Base-by-base conservation (phyloP, 2,113 vertebrate species). In the Cephalopholis sonnerati region DNA sequence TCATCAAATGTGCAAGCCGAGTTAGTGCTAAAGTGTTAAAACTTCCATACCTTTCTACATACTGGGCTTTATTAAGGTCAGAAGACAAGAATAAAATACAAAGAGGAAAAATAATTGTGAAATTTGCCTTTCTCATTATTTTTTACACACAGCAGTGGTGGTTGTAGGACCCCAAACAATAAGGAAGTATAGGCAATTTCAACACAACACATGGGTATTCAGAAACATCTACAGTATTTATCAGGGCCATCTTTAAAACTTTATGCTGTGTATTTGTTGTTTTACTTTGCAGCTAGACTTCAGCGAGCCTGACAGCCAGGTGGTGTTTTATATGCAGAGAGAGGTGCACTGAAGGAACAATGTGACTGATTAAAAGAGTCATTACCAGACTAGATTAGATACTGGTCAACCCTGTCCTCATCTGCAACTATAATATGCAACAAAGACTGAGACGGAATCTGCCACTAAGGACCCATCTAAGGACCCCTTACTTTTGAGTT, bases 281-380 rank as follows among this genome's bases (percentile, higher is more conserved):
- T 76, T 25, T 71, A 48, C 70, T 25, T 16, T 63, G 2, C 62
- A 36, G 44, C 54, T 16, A 11, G 27, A 59, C 66, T 25, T 59
- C 17, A 79, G 32, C 44, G 15, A 46, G 27, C 24, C n/a, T 63
- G 29, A 36, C 12, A 58, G 27, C 36, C 10, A 22, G 11, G 18
- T 5, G 10, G 17, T 41, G 62, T 61, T 79, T 72, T 20, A 58
- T 24, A 53, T 62, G 71, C 68, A 79, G 13, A 55, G 25, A 48
- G 29, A 63, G 39, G n/a, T 70, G 65, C 69, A 63, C 36, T 54
- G 55, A 54, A 32, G 63, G 32, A 72, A 72, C 73, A 65, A 71
- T 54, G 84, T 13, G 65, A 75, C 76, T 39, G 50, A 82, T 69
- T 74, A 74, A 79, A 79, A 63, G 77, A 71, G 71, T 70, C 57